Base-by-base conservation (phyloP, 2,888 invertebrate species). In the Cepaea hortensis region DNA sequence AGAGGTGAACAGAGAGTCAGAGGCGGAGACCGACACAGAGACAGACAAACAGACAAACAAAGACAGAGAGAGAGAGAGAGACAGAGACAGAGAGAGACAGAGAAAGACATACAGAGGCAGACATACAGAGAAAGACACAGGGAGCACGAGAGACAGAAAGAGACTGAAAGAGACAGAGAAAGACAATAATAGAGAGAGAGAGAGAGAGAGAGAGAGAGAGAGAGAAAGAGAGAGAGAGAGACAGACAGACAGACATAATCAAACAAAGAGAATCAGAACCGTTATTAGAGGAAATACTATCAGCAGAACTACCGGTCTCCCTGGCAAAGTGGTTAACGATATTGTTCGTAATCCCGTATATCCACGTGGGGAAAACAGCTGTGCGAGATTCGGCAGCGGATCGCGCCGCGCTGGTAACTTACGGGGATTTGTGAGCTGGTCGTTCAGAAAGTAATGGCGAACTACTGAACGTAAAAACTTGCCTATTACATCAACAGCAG, bases 191-290 rank as follows among this genome's bases (percentile, higher is more conserved):
- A 76, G 62, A 84, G 75, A 75, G 84, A 84, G 46, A 81, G 2
- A 81, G 46, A 81, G 35, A 70, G 48, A 46, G 18, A 70, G 55
- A 70, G 46, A 5, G 46, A 68, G 15, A 81, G 81, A 81, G n/a
- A 68, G 81, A 68, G 23, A 81, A 62, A 62, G 48, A 70, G 70
- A 70, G 15, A 70, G 23, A 81, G 65, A 72, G 46, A 73, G 81
- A 81, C 46, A 81, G 81, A 81, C 46, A 81, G 81, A 75, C 46
- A 81, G 81, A 73, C 15, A 81, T 61, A 73, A 61, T 62, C 73
- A 85, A 81, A 85, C 81, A 85, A 61, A 85, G 85, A 85, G 73
- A 85, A 35, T 35, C 35, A 35, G 35, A 35, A 1, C 35, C 35
- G 35, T 35, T 35, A 35, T 35, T 35, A 35, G 85, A 46, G 48